These are phyloP conservation scores for Corapipo altera DNA, from an alignment of 2,113 vertebrate genomes.

Conservation along the genomic window DNA sequence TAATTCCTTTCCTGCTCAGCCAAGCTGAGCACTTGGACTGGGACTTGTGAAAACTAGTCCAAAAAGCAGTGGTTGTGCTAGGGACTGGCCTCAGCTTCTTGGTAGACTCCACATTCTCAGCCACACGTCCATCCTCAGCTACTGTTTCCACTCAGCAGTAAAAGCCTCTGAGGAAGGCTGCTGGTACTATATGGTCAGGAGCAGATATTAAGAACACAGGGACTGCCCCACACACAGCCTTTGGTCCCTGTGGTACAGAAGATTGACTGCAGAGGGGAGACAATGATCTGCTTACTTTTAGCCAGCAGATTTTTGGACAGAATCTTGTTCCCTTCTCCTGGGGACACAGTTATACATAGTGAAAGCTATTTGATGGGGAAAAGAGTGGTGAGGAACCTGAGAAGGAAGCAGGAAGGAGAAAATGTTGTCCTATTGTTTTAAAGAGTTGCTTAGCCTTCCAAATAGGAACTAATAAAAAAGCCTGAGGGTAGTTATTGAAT, in stretches of 20 bases:
- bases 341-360: fast-evolving
- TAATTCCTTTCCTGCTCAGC: not conserved
- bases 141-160: not conserved
- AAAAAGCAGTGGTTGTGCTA: not conserved
- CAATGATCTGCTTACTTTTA: not conserved
- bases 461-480: not conserved
- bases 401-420: not conserved
- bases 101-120: not conserved
- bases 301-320: not conserved
- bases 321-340: not conserved
- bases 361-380: not conserved
- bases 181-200: not conserved
- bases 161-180: not conserved
- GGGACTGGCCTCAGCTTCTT: not conserved
- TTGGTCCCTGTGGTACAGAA: not conserved
- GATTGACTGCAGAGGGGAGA: not conserved
- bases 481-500: not conserved
- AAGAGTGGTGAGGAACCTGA: not conserved
- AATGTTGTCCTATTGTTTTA: not conserved
- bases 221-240: fast-evolving
- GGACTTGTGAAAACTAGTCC: not conserved
- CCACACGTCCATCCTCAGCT: not conserved
- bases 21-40: not conserved
- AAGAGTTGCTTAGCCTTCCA: not conserved
- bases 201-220: not conserved